Evolutionary conservation across 2,888 invertebrate genomes (phyloP).

Genomic region (Drosophila nr. medialis): DNA sequence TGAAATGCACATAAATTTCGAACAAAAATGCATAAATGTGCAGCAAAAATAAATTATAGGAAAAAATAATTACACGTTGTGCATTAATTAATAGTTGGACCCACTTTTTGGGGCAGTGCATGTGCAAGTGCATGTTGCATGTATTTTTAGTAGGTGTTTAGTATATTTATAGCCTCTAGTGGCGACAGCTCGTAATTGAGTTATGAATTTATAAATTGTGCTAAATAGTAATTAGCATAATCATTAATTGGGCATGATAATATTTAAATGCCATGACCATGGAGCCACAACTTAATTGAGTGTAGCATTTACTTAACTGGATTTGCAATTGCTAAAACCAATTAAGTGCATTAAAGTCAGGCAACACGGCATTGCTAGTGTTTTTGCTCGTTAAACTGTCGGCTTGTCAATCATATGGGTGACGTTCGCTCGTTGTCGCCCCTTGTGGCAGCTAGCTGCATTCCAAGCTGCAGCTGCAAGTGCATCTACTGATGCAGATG

Average conservation of each 20-base stretch:
- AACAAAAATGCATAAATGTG: conserved; percentile 33
- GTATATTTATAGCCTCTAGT: conserved; percentile 20
- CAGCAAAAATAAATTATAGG: conserved; percentile 25
- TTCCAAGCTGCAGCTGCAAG: conserved; percentile 32
- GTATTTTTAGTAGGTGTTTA: conserved; percentile 16
- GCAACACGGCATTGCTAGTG: neutral
- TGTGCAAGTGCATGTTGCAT: conserved; percentile 41
- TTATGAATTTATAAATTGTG: conserved; percentile 31
- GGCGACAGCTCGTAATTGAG: conserved; percentile 63
- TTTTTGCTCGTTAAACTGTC: conserved; percentile 3
- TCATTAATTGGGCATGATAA: conserved; percentile 55
- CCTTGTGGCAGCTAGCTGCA: conserved; percentile 1
- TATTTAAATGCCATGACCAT: conserved; percentile 38
- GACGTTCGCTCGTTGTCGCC: conserved; percentile 49
- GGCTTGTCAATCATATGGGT: conserved; percentile 60
- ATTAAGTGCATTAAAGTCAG: conserved; percentile 12
- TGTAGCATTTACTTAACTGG: neutral
- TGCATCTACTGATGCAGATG: conserved; percentile 33
- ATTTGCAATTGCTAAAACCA: conserved; percentile 1
- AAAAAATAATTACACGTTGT: conserved; percentile 55
- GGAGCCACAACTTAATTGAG: neutral
- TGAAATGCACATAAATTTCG: conserved; percentile 30
- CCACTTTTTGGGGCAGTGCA: conserved; percentile 28
- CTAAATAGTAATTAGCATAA: conserved; percentile 33
- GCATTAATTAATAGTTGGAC: conserved; percentile 67